A percentile compares a stretch with the other conserved stretches of the same genome.
Conservation (phyloP, 1,140 invertebrate genomes). For the Danaus plexippus region DNA sequence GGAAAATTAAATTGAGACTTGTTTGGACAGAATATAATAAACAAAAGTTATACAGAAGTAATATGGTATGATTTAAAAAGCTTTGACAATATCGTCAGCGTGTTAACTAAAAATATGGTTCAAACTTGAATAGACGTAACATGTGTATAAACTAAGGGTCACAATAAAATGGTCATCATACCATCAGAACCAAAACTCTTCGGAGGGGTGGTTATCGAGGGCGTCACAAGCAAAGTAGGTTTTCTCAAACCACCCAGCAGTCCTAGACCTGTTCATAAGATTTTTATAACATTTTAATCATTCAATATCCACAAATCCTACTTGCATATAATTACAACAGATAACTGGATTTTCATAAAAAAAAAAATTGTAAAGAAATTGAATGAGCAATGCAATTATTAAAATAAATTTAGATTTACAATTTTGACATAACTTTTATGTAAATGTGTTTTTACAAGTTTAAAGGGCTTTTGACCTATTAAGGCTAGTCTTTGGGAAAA, state of each 20-base stretch:
- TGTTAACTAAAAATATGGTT: not conserved
- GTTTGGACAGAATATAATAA: not conserved
- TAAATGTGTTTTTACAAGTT: too few relatives aligned
- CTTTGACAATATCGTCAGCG: not conserved
- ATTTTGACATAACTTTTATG: too few relatives aligned
- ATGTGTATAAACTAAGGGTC: too few relatives aligned
- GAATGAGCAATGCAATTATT: too few relatives aligned
- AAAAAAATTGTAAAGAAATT: too few relatives aligned
- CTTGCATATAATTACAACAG: too few relatives aligned
- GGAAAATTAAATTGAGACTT: not conserved
- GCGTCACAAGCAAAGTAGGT: conserved; percentile 45
- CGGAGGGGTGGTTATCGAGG: conserved; percentile 42
- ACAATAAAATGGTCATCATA: conserved; percentile 13
- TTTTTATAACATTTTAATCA: too few relatives aligned
- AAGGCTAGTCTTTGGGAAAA: too few relatives aligned
- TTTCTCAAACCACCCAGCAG: conserved; percentile 51
- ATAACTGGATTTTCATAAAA: too few relatives aligned
- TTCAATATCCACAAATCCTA: too few relatives aligned
- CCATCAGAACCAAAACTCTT: conserved; percentile 64
- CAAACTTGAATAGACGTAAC: not conserved
- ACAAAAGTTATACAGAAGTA: not conserved
- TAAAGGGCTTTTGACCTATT: too few relatives aligned
- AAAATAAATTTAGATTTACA: too few relatives aligned
- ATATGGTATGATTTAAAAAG: not conserved
- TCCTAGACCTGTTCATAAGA: conserved; percentile 43